Evolutionary conservation across 1,140 invertebrate species (phyloP).

Genomic region (Mamestra configurata): DNA sequence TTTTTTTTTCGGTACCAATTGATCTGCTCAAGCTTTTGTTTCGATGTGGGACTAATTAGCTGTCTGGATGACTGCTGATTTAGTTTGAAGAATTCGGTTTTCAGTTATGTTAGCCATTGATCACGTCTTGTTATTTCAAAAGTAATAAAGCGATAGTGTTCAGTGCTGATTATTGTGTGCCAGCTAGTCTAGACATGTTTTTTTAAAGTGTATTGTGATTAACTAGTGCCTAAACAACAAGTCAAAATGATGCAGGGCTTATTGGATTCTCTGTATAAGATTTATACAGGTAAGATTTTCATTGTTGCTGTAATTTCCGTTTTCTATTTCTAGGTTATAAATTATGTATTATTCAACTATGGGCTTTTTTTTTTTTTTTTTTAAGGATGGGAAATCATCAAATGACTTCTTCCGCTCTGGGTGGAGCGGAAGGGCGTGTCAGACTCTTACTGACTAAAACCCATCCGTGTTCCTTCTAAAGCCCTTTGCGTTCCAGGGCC

Average conservation of each 20-base stretch:
- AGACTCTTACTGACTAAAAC: no score
- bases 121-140: conserved; percentile 73
- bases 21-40: conserved; percentile 54
- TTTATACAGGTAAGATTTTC: conserved; percentile 78
- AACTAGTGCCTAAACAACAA: conserved; percentile 60
- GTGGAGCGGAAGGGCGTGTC: no score
- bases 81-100: conserved; percentile 54
- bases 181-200: conserved; percentile 55
- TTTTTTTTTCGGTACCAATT: conserved; percentile 52
- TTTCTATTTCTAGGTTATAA: background rate
- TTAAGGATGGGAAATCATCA: no score
- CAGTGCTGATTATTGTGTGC: conserved; percentile 61
- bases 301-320: background rate
- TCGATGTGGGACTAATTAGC: conserved; percentile 59
- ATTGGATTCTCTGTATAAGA: conserved; percentile 82
- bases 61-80: conserved; percentile 53
- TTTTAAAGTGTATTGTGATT: conserved; percentile 61
- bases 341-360: conserved; percentile 27
- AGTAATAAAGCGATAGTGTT: conserved; percentile 77
- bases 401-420: no score
- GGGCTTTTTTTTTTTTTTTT: no score
- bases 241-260: conserved; percentile 85
- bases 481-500: no score
- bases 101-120: conserved; percentile 59
- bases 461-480: no score